Evolutionary conservation across 2,113 vertebrate species (phyloP), one percentile per base, ranked within the genome.

Genomic region (Mustela nigripes): DNA sequence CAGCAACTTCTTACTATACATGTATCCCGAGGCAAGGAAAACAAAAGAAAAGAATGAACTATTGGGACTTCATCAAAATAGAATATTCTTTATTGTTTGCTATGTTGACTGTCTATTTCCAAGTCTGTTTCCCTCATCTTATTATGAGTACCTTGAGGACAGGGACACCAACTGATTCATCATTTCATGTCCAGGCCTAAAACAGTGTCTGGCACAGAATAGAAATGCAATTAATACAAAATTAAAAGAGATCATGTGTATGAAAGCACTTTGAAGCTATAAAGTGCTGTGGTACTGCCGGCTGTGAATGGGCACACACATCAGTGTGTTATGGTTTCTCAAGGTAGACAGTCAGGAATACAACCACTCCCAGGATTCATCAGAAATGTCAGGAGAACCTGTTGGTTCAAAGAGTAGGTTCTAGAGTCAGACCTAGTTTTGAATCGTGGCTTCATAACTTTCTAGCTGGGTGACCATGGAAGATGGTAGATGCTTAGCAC

Each of bases 211-310:
- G 39, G 62, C 11, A 74, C 28, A 78, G 31, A 85, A 16, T 12
- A 95, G 67, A 94, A 94, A 79, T 4, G 65, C 18, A 93, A 63
- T 26, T 81, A 90, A 67, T 42, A 12, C 83, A 91, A 93, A 89
- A 65, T 63, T 81, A 42, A 90, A 95, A 71, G 65, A 91, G 21
- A 95, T 58, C 53, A 24, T 58, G 33, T 63, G 15, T 6, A 0
- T 62, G 28, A 67, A 93, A 88, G n/a, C 74, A 74, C n/a, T 74
- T 53, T 12, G 21, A 96, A 81, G 89, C n/a, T 58, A 1, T n/a
- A 7, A 76, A 39, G 12, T 74, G 11, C 39, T 80, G 0, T 69
- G 39, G 15, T 76, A 69, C 36, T 63, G 31, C 22, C 33, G 33
- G 28, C 18, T 94, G 12, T 82, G 31, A 81, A 67, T 67, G 24